Base-by-base conservation (phyloP, 2,797 vertebrate genomes). In the Pagetopsis macropterus region DNA sequence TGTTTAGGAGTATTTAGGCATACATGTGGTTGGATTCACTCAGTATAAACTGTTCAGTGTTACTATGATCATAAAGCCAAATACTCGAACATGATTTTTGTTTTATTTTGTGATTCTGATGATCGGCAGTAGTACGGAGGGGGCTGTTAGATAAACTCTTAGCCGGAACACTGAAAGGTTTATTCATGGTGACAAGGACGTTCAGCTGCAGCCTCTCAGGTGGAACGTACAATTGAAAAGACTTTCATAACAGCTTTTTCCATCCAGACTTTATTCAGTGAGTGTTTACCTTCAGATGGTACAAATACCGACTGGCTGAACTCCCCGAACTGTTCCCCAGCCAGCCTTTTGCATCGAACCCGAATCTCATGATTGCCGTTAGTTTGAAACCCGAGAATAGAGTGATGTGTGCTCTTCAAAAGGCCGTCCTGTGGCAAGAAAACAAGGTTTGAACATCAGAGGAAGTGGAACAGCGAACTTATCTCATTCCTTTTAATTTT, bases 281-380 rank as follows among this genome's bases (percentile, higher is more conserved):
- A 44, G 44, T 16, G 13, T 14, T 85, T 71, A 95, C 95, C 94
- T 94, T 88, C 86, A 9, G 87, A 79, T 3, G 87, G 52, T 27
- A 94, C 86, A 17, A 93, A 92, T 2, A 97, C 80, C 2, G 95
- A 90, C 45, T 97, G 94, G 71, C 97, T 96, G 88, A 97, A 99
- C 45, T 94, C 95, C 44, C 98, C 96, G 15, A 95, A 98, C 55
- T 94, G 88, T 62, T 93, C 94, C 11, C 88, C 93, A 9, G 84
- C 85, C 0, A 83, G 75, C 89, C 94, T 95, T 89, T 91, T 96
- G 80, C 95, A 96, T 68, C 96, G 92, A 44, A 98, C 92, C 40
- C 95, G 93, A 55, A 98, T 89, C 89, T 98, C 96, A 21, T 99
- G 94, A 37, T 95, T 94, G n/a, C 92, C 89, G 67, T 95, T 94